Conservation (phyloP, 2,797 vertebrate species). For the Mycteria americana region DNA sequence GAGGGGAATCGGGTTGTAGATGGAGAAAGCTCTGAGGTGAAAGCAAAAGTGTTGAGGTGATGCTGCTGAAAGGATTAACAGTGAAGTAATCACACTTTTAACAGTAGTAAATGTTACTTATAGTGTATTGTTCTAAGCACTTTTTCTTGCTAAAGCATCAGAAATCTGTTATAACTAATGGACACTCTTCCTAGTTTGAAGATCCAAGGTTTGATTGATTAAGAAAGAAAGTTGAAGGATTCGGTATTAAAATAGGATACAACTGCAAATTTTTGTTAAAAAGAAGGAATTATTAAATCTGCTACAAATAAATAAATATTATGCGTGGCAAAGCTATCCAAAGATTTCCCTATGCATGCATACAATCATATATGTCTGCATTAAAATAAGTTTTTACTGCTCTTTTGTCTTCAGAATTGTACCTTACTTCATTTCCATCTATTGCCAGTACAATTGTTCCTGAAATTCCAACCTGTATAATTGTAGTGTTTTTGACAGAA, state of each 20-base stretch:
- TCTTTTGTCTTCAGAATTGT: background rate
- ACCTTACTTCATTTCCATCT: background rate
- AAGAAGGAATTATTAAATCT: background rate
- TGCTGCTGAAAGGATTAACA: background rate
- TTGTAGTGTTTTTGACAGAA: background rate
- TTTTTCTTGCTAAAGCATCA: background rate
- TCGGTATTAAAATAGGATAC: background rate
- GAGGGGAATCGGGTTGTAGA: background rate
- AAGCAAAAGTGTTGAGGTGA: background rate
- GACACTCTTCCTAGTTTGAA: background rate
- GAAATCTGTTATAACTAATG: background rate
- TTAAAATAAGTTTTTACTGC: background rate
- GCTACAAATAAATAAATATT: background rate
- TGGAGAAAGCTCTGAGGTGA: background rate
- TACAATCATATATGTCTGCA: rapidly evolving
- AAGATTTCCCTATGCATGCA: background rate
- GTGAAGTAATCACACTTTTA: background rate
- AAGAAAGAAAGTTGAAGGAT: background rate
- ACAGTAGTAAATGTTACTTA: background rate
- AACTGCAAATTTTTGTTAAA: background rate
- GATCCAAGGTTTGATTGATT: background rate
- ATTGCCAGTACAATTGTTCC: background rate
- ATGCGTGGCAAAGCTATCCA: background rate
- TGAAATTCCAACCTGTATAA: background rate
- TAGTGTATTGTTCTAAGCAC: background rate